A percentile compares a stretch with the other conserved stretches of the same genome.
These are phyloP conservation scores for Sylvia atricapilla DNA, from an alignment of 2,113 vertebrate species.

Conservation along the genomic window DNA sequence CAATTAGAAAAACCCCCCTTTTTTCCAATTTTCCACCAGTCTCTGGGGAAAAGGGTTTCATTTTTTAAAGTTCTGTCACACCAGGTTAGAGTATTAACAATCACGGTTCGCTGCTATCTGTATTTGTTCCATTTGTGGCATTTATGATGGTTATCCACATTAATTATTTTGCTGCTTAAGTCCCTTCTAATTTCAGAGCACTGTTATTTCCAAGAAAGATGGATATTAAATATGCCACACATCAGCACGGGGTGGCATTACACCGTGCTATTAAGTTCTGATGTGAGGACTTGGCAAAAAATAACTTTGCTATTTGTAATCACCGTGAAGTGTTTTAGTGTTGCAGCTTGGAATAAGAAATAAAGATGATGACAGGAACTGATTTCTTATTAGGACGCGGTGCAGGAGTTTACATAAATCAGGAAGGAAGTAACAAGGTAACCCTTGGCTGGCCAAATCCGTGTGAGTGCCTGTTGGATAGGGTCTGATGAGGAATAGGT, in stretches of 20 bases:
- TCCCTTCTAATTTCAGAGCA: slow-evolving; percentile 75
- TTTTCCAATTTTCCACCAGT: not conserved
- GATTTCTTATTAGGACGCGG: slow-evolving; percentile 58
- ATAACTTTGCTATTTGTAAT: slow-evolving; percentile 74
- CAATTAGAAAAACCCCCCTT: slow-evolving; percentile 16
- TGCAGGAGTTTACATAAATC: slow-evolving; percentile 48
- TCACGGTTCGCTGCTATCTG: slow-evolving; percentile 63
- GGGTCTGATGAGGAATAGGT: not conserved
- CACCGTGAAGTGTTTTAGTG: slow-evolving; percentile 65
- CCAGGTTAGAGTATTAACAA: slow-evolving; percentile 70
- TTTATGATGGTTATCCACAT: slow-evolving; percentile 73
- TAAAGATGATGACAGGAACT: slow-evolving; percentile 59
- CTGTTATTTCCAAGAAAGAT: slow-evolving; percentile 75
- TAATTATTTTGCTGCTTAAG: slow-evolving; percentile 75
- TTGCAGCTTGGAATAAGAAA: slow-evolving; percentile 59
- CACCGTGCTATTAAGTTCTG: slow-evolving; percentile 71
- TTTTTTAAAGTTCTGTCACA: slow-evolving; percentile 66
- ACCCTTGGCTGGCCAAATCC: slow-evolving; percentile 18
- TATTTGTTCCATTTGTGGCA: slow-evolving; percentile 71
- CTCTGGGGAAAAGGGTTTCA: slow-evolving; percentile 22
- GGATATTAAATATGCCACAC: slow-evolving; percentile 78
- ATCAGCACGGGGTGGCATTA: slow-evolving; percentile 70
- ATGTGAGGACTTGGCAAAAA: slow-evolving; percentile 65
- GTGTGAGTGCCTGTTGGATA: fast-evolving
- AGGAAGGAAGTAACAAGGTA: slow-evolving; percentile 15